A percentile compares a stretch with the other conserved stretches of the same genome.
These are phyloP conservation scores for Silurus meridionalis DNA, from an alignment of 2,113 vertebrate genomes.

Conservation along the genomic window DNA sequence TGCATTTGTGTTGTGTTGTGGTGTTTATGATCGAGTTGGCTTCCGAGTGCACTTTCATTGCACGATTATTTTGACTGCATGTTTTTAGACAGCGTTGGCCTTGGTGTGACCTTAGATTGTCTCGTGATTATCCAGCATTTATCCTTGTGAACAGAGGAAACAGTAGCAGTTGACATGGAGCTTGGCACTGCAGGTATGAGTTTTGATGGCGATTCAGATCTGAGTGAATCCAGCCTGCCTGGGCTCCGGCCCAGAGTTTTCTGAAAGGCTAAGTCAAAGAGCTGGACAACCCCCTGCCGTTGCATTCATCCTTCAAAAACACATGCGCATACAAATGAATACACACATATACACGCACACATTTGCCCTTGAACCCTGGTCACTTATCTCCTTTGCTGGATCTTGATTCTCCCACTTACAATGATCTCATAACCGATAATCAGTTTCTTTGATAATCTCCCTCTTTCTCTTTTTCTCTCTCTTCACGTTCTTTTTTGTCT, in stretches of 20 bases:
- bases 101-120: conserved; percentile 17
- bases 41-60: background rate
- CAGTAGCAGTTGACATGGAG: background rate
- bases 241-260: conserved; percentile 54
- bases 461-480: background rate
- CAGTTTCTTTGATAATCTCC: conserved; percentile 54
- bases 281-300: conserved; percentile 59
- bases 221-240: conserved; percentile 53
- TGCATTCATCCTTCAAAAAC: conserved; percentile 62
- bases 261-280: conserved; percentile 57
- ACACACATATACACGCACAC: conserved; percentile 28
- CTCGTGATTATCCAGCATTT: conserved; percentile 2
- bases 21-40: background rate
- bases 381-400: conserved; percentile 34
- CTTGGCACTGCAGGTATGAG: conserved; percentile 23
- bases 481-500: background rate
- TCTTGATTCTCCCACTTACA: conserved; percentile 53
- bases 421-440: conserved; percentile 76
- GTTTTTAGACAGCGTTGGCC: background rate
- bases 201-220: conserved; percentile 50
- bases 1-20: background rate
- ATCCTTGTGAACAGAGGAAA: conserved; percentile 8
- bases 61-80: background rate
- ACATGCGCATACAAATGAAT: conserved; percentile 4
- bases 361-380: conserved; percentile 28